Conservation (phyloP, 2,888 invertebrate genomes). For the Idaea straminata region DNA sequence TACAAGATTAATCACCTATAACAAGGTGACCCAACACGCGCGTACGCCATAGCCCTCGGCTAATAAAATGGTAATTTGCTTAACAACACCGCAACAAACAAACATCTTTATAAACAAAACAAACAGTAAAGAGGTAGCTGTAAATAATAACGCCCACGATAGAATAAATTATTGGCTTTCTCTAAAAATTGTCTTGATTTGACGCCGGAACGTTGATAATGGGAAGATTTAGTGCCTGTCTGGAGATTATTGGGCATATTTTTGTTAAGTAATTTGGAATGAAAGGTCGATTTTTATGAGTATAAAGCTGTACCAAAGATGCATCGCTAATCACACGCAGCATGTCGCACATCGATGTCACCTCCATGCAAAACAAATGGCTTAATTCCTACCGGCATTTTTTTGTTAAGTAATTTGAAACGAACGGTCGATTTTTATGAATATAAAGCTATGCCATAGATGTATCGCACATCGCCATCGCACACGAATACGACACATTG, state of each 20-base stretch:
- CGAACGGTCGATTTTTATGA: background rate
- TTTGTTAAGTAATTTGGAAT: background rate
- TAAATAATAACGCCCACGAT: background rate
- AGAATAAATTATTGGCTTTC: background rate
- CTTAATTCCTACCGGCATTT: too few species aligned
- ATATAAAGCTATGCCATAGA: background rate
- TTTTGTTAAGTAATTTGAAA: background rate
- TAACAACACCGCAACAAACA: conserved; percentile 13
- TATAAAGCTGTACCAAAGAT: background rate
- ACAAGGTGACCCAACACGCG: background rate
- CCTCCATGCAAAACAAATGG: too few species aligned
- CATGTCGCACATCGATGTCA: too few species aligned
- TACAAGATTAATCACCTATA: background rate
- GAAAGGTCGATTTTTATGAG: background rate
- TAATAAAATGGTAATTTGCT: conserved; percentile 22
- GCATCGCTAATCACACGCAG: too few species aligned
- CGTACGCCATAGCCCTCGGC: conserved; percentile 7
- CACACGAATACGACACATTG: too few species aligned
- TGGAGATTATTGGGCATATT: background rate
- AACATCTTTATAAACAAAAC: conserved; percentile 1
- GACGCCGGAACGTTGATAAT: background rate
- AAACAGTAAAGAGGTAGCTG: conserved; percentile 1
- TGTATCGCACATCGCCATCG: too few species aligned
- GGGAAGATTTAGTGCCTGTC: background rate
- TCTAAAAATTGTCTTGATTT: background rate